phyloP scores from a whole-genome alignment of 1,140 invertebrate genomes.

The Panagrolaimus sp. region DNA sequence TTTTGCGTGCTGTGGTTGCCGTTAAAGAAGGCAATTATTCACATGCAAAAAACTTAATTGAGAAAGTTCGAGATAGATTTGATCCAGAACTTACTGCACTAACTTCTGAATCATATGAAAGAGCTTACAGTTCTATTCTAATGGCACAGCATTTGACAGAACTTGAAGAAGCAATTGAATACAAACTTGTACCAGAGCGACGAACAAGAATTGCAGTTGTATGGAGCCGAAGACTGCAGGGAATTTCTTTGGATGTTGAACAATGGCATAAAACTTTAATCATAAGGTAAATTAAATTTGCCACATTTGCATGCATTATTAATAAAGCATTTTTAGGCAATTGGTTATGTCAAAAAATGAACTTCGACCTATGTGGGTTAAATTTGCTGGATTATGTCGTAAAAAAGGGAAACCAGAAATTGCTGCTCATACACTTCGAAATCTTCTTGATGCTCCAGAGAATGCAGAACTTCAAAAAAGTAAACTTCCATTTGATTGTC shows the following conservation, averaged over 20 bases:
- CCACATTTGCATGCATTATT: not conserved
- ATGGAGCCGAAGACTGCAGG: conserved; percentile 56
- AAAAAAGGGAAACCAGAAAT: conserved; percentile 73
- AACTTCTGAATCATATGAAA: conserved; percentile 92
- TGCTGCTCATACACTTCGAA: conserved; percentile 35
- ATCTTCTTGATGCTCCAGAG: conserved; percentile 33
- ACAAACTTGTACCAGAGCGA: conserved; percentile 78
- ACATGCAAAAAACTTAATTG: conserved; percentile 62
- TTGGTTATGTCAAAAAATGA: conserved; percentile 85
- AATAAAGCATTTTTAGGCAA: conserved; percentile 61
- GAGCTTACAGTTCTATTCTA: conserved; percentile 79
- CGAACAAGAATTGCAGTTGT: conserved; percentile 60
- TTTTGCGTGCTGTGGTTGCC: conserved; percentile 86
- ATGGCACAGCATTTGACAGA: conserved; percentile 92
- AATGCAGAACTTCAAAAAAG: conserved; percentile 30
- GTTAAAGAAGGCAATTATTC: conserved; percentile 79
- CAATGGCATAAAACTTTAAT: conserved; percentile 96
- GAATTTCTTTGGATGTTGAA: conserved; percentile 88
- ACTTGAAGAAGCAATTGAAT: conserved; percentile 93
- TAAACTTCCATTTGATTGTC: conserved; percentile 43
- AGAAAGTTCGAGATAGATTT: conserved; percentile 74
- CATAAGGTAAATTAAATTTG: conserved; percentile 62
- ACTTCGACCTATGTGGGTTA: conserved; percentile 91
- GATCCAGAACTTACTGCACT: conserved; percentile 95
- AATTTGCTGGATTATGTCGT: conserved; percentile 90